Percentiles rank a stretch among this genome's conserved stretches.
These are phyloP conservation scores for Thera britannica DNA, from an alignment of 2,888 invertebrate species.

Conservation along the genomic window DNA sequence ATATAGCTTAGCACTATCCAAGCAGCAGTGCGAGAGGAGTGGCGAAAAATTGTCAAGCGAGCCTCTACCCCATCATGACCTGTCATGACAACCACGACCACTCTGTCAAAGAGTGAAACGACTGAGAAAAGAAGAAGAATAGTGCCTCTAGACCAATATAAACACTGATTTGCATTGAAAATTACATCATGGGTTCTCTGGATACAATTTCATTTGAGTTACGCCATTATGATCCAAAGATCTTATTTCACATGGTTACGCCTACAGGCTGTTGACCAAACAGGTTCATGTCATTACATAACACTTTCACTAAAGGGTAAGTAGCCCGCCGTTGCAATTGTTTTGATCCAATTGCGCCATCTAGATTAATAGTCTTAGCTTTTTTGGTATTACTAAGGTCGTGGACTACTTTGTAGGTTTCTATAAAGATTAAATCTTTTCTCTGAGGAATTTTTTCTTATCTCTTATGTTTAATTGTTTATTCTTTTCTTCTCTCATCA, in stretches of 20 bases:
- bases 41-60: too few relatives aligned
- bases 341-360: constrained; percentile 25
- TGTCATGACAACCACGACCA: too few relatives aligned
- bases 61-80: too few relatives aligned
- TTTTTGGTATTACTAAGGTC: constrained; percentile 28
- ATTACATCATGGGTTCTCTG: too few relatives aligned
- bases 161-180: too few relatives aligned
- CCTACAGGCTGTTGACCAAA: constrained; percentile 34
- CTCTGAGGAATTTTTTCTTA: too few relatives aligned
- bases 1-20: too few relatives aligned
- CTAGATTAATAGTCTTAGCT: constrained; percentile 24
- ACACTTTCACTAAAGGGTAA: constrained; percentile 66
- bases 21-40: too few relatives aligned
- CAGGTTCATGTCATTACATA: constrained; percentile 62
- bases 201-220: constrained; percentile 13
- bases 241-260: constrained; percentile 31
- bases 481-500: neutral
- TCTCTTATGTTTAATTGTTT: too few relatives aligned
- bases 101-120: too few relatives aligned
- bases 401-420: constrained; percentile 5
- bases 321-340: constrained; percentile 19
- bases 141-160: too few relatives aligned
- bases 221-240: constrained; percentile 17
- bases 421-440: neutral
- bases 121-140: too few relatives aligned